Evolutionary conservation across 2,113 vertebrate genomes (phyloP), one percentile per base, ranked within the genome.

Genomic region (Pachypanchax playfairii): DNA sequence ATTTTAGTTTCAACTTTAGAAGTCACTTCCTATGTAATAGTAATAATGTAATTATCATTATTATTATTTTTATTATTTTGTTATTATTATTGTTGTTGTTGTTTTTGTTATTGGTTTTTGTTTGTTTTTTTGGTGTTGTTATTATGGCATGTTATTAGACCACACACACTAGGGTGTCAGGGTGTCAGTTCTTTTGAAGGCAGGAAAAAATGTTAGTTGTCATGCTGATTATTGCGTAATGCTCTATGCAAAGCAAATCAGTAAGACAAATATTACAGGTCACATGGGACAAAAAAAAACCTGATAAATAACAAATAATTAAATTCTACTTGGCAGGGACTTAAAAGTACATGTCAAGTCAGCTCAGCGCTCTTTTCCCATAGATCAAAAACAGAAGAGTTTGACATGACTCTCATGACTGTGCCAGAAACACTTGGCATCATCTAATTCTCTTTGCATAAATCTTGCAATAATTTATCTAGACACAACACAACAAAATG

Each of bases 401-500:
- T 60, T 87, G 82, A 85, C 82, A 64, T 50, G 73, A 67, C 79
- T 81, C 70, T 46, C 46, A 1, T 77, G 82, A 81, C 77, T 72
- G 17, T 77, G 80, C 67, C 81, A 80, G 53, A 73, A 82, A 72
- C 73, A 79, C 71, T 87, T 81, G 78, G 73, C 76, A 63, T 85
- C 76, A 83, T 87, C 82, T 64, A 74, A 83, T 73, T 88, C 70
- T 74, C 74, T 83, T 75, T 76, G 85, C 83, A 87, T 89, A 83
- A 86, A 86, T 85, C 84, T 73, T n/a, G 42, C 70, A 69, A 85
- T 84, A 73, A 84, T 89, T 82, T 77, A 85, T 85, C 72, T 50
- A 1, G 66, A 79, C 83, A 58, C 73, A 75, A 79, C 80, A 80
- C 78, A 84, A 85, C 86, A 87, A 86, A 88, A 88, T 88, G 88